Evolutionary conservation across 2,113 vertebrate genomes (phyloP), one percentile per base, ranked within the genome.

Genomic region (Prionailurus viverrinus): DNA sequence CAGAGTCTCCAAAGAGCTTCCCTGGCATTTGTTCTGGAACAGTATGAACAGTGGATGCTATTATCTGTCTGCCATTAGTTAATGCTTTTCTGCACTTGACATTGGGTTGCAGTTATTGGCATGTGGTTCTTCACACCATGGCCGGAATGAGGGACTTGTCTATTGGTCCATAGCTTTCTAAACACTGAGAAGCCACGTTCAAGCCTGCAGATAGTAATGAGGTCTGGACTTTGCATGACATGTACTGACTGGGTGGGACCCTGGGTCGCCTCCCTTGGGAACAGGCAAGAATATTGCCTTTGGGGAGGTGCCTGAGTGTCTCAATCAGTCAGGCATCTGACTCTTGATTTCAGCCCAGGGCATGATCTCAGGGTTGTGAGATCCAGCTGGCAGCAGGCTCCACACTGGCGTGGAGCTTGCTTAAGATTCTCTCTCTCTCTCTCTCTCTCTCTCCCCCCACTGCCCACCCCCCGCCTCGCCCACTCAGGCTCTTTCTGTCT

Each of bases 11-110:
- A 14, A 9, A 31, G 36, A 18, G 41, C 41, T 68, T 5, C 5
- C 14, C 3, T 19, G 45, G 15, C 5, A 25, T 25, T 23, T 5
- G 4, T 18, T 66, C n/a, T 66, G 13, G 25, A 23, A 33, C 4
- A 3, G n/a, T 11, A 0, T 31, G 27, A 21, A 14, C 53, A 19
- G 16, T 4, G 0, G n/a, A 19, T 39, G 2, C 21, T 4, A 1
- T 6, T 3, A 1, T 9, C 31, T 39, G 4, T 6, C 48, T 25
- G 36, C 25, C 12, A 7, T 19, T 23, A 51, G 25, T 4, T 13
- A 5, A 31, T 53, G 74, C 7, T 29, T 81, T 45, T 45, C 36
- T 58, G 16, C 39, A 4, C 69, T 48, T 4, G 31, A 58, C 23
- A 74, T 3, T 6, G 29, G 23, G 66, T 13, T 33, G 6, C 19